phyloP scores from a whole-genome alignment of 2,888 invertebrate species.

The Melipona beecheii region DNA sequence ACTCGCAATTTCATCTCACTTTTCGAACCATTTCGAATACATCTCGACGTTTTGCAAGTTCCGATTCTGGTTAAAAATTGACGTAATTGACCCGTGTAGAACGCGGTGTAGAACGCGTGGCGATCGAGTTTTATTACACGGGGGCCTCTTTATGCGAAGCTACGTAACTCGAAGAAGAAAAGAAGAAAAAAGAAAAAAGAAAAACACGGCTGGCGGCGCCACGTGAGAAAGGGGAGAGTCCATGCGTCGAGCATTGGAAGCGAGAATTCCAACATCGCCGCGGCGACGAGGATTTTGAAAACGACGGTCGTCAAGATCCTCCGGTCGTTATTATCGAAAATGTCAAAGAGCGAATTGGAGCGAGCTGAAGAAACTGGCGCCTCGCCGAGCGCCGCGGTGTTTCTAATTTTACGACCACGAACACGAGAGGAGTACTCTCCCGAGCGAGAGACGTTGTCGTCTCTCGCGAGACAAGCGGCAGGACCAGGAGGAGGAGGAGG shows the following conservation, averaged over 20 bases:
- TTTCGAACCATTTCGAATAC: neutral
- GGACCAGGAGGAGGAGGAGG: neutral
- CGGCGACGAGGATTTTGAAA: conserved; percentile 8
- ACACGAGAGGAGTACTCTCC: conserved; percentile 38
- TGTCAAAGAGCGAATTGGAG: conserved; percentile 68
- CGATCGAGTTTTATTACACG: conserved; percentile 3
- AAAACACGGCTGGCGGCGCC: neutral
- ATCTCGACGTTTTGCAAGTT: neutral
- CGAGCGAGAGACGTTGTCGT: conserved; percentile 1
- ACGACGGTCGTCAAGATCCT: neutral
- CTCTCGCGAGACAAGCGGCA: neutral
- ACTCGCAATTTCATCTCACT: neutral
- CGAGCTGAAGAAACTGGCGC: conserved; percentile 61
- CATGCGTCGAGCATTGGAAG: neutral
- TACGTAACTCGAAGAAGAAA: neutral
- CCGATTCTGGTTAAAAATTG: neutral
- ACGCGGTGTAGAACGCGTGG: neutral
- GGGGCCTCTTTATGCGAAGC: neutral
- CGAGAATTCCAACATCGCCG: neutral
- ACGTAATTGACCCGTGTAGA: neutral
- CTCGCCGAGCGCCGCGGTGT: conserved; percentile 60
- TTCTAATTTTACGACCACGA: conserved; percentile 66
- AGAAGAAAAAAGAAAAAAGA: conserved; percentile 24
- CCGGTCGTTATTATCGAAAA: conserved; percentile 60
- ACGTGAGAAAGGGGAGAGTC: neutral